Percentiles rank a stretch among this genome's conserved stretches.
Conservation (phyloP, 1,140 invertebrate species). For the Pygmarrhopalites habei region DNA sequence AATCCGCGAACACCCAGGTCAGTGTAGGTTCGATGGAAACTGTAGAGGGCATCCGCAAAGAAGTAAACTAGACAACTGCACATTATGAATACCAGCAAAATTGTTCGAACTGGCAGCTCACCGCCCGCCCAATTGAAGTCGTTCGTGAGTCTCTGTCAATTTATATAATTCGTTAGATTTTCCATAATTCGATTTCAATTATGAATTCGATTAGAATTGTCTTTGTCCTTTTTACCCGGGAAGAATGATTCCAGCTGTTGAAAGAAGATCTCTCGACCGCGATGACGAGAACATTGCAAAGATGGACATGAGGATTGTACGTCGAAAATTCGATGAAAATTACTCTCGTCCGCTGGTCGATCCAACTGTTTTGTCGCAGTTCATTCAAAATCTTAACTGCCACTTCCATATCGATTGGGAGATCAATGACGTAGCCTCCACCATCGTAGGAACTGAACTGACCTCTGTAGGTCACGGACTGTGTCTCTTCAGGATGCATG, state of each 20-base stretch:
- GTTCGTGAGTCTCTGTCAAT: too few relatives aligned
- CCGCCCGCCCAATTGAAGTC: too few relatives aligned
- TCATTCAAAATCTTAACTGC: neutral
- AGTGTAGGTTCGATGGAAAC: neutral
- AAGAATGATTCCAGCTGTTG: neutral
- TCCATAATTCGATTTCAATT: too few relatives aligned
- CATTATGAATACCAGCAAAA: too few relatives aligned
- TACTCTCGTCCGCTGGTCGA: conserved; percentile 6
- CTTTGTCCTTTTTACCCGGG: too few relatives aligned
- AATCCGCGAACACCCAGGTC: neutral
- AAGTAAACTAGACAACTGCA: neutral
- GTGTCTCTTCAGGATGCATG: neutral
- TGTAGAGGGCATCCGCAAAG: neutral
- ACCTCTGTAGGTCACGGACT: neutral
- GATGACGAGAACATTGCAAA: neutral
- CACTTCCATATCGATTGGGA: neutral
- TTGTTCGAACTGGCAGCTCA: too few relatives aligned
- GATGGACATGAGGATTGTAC: neutral
- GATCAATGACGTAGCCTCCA: neutral
- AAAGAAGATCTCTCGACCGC: neutral
- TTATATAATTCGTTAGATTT: too few relatives aligned
- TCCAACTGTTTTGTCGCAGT: neutral
- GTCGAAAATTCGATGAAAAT: conserved; percentile 14
- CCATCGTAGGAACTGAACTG: conserved; percentile 10
- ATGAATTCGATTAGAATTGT: too few relatives aligned